Conservation (phyloP, 2,797 vertebrate species). For the Hippopotamyrus pictus region DNA sequence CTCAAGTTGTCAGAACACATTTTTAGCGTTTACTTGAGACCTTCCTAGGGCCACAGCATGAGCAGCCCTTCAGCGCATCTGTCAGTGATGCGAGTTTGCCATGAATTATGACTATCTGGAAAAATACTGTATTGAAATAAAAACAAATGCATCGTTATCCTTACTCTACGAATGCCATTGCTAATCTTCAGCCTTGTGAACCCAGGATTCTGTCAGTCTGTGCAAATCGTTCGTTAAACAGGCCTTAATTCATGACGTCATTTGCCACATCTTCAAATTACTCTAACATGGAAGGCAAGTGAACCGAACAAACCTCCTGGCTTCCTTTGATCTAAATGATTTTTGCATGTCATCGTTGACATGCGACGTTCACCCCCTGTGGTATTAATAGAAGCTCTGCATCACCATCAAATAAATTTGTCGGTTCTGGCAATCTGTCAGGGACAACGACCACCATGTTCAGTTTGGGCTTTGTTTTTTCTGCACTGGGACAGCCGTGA, state of each 20-base stretch:
- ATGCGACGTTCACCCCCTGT: conserved; percentile 58
- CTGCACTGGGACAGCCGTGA: conserved; percentile 70
- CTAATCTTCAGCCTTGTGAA: conserved; percentile 17
- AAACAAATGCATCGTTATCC: conserved; percentile 12
- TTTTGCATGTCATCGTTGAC: conserved; percentile 71
- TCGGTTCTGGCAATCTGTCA: conserved; percentile 54
- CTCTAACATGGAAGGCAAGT: conserved; percentile 45
- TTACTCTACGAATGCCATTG: neutral
- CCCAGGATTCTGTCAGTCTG: neutral
- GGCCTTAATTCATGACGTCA: conserved; percentile 41
- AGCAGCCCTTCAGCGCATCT: neutral
- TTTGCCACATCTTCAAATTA: conserved; percentile 46
- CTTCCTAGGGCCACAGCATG: neutral
- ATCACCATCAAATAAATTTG: conserved; percentile 61
- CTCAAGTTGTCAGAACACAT: neutral
- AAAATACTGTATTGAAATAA: conserved; percentile 8
- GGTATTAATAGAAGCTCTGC: conserved; percentile 66
- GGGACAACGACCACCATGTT: conserved; percentile 46
- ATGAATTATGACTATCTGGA: neutral
- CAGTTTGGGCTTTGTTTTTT: conserved; percentile 56
- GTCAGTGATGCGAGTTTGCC: neutral
- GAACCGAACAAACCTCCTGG: conserved; percentile 45
- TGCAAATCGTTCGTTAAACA: conserved; percentile 24
- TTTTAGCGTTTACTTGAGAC: neutral
- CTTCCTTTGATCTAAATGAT: conserved; percentile 63